Evolutionary conservation across 2,797 vertebrate species (phyloP), one percentile per base, ranked within the genome.

Genomic region (Syndactyla subalaris): DNA sequence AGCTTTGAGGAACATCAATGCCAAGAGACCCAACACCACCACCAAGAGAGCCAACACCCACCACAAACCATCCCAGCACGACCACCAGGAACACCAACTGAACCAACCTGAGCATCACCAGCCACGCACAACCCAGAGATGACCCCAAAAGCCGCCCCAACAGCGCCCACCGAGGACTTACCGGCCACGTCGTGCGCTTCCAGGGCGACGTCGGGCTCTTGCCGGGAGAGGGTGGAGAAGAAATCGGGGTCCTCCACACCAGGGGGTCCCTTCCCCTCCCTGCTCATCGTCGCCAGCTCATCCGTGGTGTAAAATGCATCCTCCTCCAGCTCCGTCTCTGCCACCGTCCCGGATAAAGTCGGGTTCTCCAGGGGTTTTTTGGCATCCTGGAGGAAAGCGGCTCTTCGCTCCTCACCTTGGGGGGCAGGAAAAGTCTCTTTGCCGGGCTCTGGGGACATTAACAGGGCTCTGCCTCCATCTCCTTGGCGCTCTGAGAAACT

Each of bases 151-250:
- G 3, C 24, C 58, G 9, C 30, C 55, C 45, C 74, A 4, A 4
- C 2, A 13, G 45, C 30, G 2, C 32, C n/a, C 1, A 10, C 4
- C 4, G 3, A 11, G 18, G 38, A 85, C 95, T 76, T n/a, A 97
- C 95, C 92, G 7, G 95, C 91, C 80, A 79, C 66, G 5, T 92
- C 65, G 4, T 59, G 72, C 0, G 93, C 95, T 95, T 97, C 95
- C 85, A 96, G 29, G 38, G 73, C 94, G 2, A 91, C 61, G 2
- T 85, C 94, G 0, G 92, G 89, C 29, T 95, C 91, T 15, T 86
- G 92, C 6, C 65, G 51, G 46, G 83, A 22, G 8, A 94, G 66
- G 0, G 94, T 27, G 1, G 82, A 73, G 71, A 96, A 96, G 80
- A 96, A 92, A 13, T 48, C 54, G 1, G 89, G 32, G 0, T 93